These are phyloP conservation scores for Osedax fenrisi DNA, from an alignment of 2,888 invertebrate species.

Conservation along the genomic window DNA sequence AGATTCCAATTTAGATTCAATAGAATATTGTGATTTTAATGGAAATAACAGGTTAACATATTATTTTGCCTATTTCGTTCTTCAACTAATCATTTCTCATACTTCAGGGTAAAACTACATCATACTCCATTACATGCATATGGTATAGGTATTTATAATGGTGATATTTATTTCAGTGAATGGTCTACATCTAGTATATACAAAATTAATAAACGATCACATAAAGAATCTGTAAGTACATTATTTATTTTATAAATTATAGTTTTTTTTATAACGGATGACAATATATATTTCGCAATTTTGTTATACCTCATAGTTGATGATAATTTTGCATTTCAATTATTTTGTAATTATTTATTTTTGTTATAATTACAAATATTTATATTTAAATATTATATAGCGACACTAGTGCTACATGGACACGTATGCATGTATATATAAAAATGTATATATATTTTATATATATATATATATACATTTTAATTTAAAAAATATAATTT, in stretches of 20 bases:
- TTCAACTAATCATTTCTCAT: not conserved
- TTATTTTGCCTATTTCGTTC: not conserved
- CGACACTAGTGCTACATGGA: too few species aligned
- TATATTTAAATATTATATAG: too few species aligned
- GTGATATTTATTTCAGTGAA: not conserved
- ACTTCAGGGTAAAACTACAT: not conserved
- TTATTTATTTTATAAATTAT: not conserved
- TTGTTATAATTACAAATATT: too few species aligned
- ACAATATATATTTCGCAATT: too few species aligned
- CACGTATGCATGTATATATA: too few species aligned
- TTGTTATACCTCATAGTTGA: too few species aligned
- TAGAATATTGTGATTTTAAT: not conserved
- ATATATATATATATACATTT: too few species aligned
- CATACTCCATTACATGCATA: not conserved
- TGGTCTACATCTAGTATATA: not conserved
- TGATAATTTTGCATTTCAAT: too few species aligned
- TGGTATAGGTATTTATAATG: not conserved
- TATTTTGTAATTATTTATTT: too few species aligned
- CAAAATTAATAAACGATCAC: not conserved
- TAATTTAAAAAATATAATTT: not conserved
- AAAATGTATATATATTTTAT: too few species aligned
- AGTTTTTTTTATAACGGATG: too few species aligned
- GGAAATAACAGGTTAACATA: not conserved
- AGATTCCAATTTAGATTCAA: not conserved
- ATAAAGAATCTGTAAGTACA: not conserved